These are phyloP conservation scores for Turritopsis rubra DNA, from an alignment of 30 jellyfish, hydroid and myxozoan genomes.

Conservation along the genomic window DNA sequence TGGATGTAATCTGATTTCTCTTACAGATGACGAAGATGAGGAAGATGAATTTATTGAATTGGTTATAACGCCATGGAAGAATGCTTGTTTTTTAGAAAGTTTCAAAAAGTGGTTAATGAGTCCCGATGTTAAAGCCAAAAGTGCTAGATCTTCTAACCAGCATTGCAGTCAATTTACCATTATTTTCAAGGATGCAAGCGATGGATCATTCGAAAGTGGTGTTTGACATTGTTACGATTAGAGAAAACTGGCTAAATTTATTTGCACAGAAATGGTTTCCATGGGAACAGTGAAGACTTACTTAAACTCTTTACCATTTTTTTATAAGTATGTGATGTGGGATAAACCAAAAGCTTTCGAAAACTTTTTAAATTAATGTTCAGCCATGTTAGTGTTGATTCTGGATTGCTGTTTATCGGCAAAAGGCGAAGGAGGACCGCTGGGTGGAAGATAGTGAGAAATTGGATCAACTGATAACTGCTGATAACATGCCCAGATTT, in stretches of 20 bases:
- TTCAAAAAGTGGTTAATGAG: neutral
- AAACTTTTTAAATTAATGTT: neutral
- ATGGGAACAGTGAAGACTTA: constrained; percentile 36
- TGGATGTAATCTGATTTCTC: neutral
- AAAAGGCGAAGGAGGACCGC: neutral
- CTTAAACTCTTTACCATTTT: constrained; percentile 23
- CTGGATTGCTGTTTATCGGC: neutral
- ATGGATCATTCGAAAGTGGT: neutral
- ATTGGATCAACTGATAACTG: neutral
- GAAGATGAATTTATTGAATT: neutral
- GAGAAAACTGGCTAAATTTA: constrained; percentile 23
- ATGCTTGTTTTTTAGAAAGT: neutral
- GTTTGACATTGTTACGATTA: neutral
- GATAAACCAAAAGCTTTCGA: neutral
- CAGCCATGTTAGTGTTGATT: neutral
- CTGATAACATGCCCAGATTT: neutral
- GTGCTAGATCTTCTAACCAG: neutral
- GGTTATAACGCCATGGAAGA: constrained; percentile 1
- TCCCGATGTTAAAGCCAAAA: neutral
- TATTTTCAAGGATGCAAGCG: neutral
- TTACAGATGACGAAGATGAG: neutral
- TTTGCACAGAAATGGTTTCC: constrained; percentile 5
- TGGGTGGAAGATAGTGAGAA: constrained; percentile 18
- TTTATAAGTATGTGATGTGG: constrained; percentile 10
- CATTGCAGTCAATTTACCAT: neutral